These are phyloP conservation scores for Grammomys surdaster DNA, from an alignment of 2,113 vertebrate genomes.

Conservation along the genomic window DNA sequence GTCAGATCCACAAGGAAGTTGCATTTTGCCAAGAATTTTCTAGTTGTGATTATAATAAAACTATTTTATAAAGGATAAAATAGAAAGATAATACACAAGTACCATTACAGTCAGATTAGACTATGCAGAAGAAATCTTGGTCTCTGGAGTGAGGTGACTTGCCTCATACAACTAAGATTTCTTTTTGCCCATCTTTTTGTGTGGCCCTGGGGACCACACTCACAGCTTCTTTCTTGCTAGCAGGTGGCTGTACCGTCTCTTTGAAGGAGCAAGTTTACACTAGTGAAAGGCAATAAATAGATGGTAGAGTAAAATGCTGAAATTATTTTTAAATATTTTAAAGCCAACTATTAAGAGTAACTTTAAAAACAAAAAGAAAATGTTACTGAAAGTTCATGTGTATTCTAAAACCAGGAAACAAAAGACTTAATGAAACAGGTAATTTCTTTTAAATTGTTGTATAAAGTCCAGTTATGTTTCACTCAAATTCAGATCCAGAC, in stretches of 20 bases:
- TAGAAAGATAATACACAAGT: neutral
- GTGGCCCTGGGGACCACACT: neutral
- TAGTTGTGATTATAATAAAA: neutral
- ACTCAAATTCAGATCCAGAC: constrained; percentile 22
- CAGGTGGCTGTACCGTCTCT: neutral
- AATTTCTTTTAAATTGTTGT: neutral
- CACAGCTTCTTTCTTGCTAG: neutral
- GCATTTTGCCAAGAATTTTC: neutral
- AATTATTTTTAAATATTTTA: constrained; percentile 28
- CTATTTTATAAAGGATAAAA: neutral
- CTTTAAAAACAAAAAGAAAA: neutral
- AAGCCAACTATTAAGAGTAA: constrained; percentile 10
- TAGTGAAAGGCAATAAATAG: neutral
- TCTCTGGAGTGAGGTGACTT: neutral
- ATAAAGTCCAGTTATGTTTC: neutral
- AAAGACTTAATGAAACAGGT: neutral
- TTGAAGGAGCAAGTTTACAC: constrained; percentile 11
- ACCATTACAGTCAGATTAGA: neutral
- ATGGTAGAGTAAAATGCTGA: neutral
- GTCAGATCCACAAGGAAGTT: neutral
- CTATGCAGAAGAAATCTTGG: neutral
- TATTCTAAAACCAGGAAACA: neutral
- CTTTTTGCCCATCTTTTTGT: neutral
- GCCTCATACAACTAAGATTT: neutral
- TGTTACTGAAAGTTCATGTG: neutral